These are phyloP conservation scores for Eucidaris tribuloides DNA, from an alignment of 35 echinoderm and acorn worm species.

Conservation along the genomic window DNA sequence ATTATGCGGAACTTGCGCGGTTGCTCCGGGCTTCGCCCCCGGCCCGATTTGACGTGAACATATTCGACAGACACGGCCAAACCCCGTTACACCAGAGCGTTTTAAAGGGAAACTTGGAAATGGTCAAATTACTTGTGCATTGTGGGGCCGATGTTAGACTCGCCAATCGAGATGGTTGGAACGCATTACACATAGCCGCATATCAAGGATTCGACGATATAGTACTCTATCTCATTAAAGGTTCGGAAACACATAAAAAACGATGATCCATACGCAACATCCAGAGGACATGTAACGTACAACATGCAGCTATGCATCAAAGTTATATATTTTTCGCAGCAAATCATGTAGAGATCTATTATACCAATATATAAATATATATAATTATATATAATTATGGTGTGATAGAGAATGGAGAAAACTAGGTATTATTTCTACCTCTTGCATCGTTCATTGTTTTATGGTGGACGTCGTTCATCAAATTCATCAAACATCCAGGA, in stretches of 20 bases:
- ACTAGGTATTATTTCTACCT: too few species aligned
- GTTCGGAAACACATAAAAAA: background rate
- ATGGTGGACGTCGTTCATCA: too few species aligned
- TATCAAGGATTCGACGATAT: constrained; percentile 72
- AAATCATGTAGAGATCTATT: too few species aligned
- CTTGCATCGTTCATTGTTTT: too few species aligned
- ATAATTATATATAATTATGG: too few species aligned
- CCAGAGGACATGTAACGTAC: background rate
- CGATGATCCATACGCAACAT: background rate
- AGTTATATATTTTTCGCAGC: constrained; percentile 10
- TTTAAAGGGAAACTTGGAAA: constrained; percentile 62
- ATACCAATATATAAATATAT: too few species aligned
- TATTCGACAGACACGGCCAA: constrained; percentile 73
- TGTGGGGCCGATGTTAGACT: constrained; percentile 77
- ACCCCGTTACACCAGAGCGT: constrained; percentile 78
- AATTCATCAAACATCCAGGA: too few species aligned
- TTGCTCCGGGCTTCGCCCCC: constrained; percentile 28
- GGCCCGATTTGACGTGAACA: constrained; percentile 61
- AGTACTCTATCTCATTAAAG: constrained; percentile 50
- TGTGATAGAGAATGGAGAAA: too few species aligned
- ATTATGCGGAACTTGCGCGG: constrained; percentile 40
- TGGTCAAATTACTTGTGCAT: constrained; percentile 64
- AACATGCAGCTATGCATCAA: constrained; percentile 30
- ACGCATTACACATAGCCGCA: constrained; percentile 73
- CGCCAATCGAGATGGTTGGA: constrained; percentile 74